Evolutionary conservation across 2,888 invertebrate genomes (phyloP).

Genomic region (Caenorhabditis sp.): DNA sequence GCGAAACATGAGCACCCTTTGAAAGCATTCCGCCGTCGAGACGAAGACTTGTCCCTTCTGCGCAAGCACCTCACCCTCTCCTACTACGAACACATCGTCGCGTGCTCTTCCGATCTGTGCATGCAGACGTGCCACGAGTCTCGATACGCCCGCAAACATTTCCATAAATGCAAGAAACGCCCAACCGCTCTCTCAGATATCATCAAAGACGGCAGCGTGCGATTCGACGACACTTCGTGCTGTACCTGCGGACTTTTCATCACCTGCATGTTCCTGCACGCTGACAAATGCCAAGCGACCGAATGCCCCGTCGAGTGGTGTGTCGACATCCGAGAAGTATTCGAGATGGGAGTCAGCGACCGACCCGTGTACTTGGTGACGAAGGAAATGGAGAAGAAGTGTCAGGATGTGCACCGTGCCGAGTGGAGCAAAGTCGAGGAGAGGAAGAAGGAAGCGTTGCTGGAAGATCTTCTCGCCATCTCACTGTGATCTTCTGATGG

Average conservation of each 20-base stretch:
- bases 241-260: slow-evolving; percentile 30
- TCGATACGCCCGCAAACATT: slow-evolving; percentile 16
- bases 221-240: slow-evolving; percentile 19
- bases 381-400: slow-evolving; percentile 21
- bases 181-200: slow-evolving; percentile 10
- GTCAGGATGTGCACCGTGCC: slow-evolving; percentile 4
- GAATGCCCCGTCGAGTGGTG: slow-evolving; percentile 30
- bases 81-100: slow-evolving; percentile 44
- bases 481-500: slow-evolving; percentile 17
- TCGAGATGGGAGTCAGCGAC: slow-evolving; percentile 20
- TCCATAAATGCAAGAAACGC: background rate
- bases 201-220: slow-evolving; percentile 18
- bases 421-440: slow-evolving; percentile 38
- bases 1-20: slow-evolving; percentile 30
- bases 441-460: background rate
- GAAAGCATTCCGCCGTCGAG: slow-evolving; percentile 26
- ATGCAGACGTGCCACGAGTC: slow-evolving; percentile 13
- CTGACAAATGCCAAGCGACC: slow-evolving; percentile 15
- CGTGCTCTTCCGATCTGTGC: slow-evolving; percentile 1
- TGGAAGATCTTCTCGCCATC: slow-evolving; percentile 13
- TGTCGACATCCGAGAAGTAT: slow-evolving; percentile 11
- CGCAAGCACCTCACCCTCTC: slow-evolving; percentile 33
- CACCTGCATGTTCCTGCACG: slow-evolving; percentile 45
- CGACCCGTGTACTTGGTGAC: slow-evolving; percentile 3
- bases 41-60: slow-evolving; percentile 2